Conservation (phyloP, 2,113 vertebrate genomes). For the Dasypus novemcinctus region DNA sequence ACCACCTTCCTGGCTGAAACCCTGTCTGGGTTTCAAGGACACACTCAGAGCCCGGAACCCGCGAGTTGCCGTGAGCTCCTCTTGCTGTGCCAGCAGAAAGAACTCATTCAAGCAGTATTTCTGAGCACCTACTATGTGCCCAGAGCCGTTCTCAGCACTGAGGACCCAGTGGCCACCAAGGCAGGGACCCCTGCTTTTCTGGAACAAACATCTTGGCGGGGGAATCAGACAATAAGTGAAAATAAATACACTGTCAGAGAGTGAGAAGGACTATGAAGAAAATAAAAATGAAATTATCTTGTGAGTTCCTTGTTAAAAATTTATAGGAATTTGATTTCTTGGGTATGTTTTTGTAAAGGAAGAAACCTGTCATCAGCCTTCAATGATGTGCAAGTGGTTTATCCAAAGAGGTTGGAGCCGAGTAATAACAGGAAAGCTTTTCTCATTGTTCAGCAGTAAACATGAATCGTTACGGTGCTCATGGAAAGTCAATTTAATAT, state of each 20-base stretch:
- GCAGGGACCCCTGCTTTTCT: not conserved
- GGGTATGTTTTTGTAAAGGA: not conserved
- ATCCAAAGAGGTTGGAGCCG: not conserved
- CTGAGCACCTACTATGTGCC: rapidly evolving
- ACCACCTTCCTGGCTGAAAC: not conserved
- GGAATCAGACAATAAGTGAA: not conserved
- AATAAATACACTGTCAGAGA: not conserved
- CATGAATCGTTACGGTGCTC: not conserved
- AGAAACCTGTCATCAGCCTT: not conserved
- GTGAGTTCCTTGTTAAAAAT: not conserved
- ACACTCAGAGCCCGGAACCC: not conserved
- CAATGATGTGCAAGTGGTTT: not conserved
- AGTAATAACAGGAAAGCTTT: not conserved
- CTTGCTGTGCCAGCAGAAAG: too few relatives aligned
- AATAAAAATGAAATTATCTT: not conserved
- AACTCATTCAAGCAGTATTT: not conserved
- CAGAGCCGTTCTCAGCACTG: rapidly evolving
- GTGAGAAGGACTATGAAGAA: rapidly evolving
- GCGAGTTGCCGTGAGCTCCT: rapidly evolving
- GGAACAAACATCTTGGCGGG: not conserved
- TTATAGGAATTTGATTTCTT: not conserved
- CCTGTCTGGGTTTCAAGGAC: rapidly evolving
- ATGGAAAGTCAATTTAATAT: not conserved
- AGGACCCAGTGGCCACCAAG: rapidly evolving
- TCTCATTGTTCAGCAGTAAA: not conserved